phyloP scores from a whole-genome alignment of 2,113 vertebrate species.

The Cathartes aura region DNA sequence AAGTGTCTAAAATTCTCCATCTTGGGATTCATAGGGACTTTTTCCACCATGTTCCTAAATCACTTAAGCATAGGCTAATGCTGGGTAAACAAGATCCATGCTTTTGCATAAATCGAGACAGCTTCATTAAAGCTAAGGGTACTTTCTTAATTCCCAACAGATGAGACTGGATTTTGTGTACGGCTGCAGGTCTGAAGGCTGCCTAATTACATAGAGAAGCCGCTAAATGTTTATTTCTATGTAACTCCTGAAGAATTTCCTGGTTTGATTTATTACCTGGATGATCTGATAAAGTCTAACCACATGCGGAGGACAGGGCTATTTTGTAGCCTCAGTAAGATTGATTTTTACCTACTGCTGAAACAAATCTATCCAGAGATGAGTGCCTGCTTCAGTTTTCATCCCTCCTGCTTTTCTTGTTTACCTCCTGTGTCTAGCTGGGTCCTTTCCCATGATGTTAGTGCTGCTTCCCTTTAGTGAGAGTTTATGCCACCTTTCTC shows the following conservation, averaged over 20 bases:
- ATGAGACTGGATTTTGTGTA: not conserved
- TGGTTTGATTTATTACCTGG: not conserved
- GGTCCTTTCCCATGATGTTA: not conserved
- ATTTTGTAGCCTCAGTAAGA: not conserved
- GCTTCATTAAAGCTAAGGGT: not conserved
- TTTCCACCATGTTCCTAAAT: not conserved
- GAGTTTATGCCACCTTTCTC: not conserved
- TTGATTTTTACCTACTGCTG: not conserved
- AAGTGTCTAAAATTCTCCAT: not conserved
- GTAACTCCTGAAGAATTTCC: not conserved
- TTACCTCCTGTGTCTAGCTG: not conserved
- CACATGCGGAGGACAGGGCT: not conserved
- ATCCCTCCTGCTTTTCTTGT: not conserved
- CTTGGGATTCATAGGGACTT: not conserved
- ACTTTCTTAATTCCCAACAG: not conserved
- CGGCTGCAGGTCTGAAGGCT: not conserved
- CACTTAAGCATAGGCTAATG: not conserved
- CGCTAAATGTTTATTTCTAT: not conserved
- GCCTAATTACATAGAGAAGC: not conserved
- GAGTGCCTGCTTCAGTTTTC: not conserved
- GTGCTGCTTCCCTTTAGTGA: not conserved
- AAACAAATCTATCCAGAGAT: not conserved
- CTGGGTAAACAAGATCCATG: not conserved
- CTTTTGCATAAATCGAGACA: not conserved
- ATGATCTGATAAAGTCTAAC: not conserved